Conservation (phyloP, 1,140 invertebrate genomes). For the Holotrichia oblita region DNA sequence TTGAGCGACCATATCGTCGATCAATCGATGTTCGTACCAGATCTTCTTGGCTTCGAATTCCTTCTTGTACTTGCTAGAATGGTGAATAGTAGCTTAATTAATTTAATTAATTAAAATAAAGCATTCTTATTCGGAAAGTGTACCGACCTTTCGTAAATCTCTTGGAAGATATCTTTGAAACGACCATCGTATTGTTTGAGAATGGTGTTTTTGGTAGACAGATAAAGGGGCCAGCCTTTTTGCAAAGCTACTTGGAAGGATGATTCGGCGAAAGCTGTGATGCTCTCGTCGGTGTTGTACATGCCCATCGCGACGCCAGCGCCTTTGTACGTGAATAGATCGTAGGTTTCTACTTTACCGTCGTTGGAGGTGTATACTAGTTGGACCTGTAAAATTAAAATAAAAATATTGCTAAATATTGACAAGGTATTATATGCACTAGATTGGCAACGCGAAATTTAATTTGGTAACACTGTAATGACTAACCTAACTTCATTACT, state of each 20-base stretch:
- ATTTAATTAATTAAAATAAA: conserved; percentile 17
- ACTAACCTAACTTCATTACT: no score
- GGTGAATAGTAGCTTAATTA: conserved; percentile 15
- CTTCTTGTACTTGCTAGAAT: conserved; percentile 76
- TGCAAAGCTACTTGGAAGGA: conserved; percentile 85
- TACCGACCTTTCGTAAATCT: conserved; percentile 81
- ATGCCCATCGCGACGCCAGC: conserved; percentile 84
- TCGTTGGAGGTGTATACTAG: conserved; percentile 72
- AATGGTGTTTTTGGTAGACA: conserved; percentile 94
- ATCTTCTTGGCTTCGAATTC: conserved; percentile 81
- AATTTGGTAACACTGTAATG: no score
- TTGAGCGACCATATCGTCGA: conserved; percentile 94
- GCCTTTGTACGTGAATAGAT: conserved; percentile 79
- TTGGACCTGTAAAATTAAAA: conserved; percentile 67
- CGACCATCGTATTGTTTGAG: conserved; percentile 89
- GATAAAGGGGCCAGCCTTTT: conserved; percentile 84
- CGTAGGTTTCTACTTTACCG: conserved; percentile 65
- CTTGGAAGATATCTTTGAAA: conserved; percentile 95
- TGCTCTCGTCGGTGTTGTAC: conserved; percentile 92
- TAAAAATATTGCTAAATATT: no score
- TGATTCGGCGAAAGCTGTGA: conserved; percentile 83
- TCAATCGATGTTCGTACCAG: conserved; percentile 93
- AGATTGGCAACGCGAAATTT: no score
- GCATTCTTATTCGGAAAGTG: not conserved
- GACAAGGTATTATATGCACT: no score